Conservation (phyloP, 30 jellyfish, hydroid and myxozoan species). For the Cassiopea xamachana region DNA sequence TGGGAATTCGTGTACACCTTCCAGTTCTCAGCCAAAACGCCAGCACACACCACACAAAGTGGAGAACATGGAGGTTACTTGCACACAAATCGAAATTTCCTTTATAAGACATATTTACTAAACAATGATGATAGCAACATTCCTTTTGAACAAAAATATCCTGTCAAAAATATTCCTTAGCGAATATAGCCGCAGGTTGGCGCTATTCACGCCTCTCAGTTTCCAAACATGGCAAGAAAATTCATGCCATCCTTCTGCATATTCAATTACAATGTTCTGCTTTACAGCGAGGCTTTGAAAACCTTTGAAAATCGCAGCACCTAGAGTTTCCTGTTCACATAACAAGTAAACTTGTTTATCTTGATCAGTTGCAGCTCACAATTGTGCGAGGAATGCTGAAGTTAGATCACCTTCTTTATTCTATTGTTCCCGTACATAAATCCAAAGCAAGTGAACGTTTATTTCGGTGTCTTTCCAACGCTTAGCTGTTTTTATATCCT, state of each 20-base stretch:
- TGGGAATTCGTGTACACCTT: too few species aligned
- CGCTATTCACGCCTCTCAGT: conserved; percentile 38
- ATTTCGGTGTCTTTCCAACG: conserved; percentile 62
- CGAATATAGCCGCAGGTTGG: not conserved
- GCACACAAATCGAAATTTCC: too few species aligned
- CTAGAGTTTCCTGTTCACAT: conserved; percentile 53
- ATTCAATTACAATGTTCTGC: conserved; percentile 9
- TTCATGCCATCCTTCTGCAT: not conserved
- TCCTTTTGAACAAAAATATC: not conserved
- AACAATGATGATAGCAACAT: not conserved
- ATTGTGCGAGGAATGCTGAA: conserved; percentile 53
- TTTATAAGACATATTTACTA: not conserved
- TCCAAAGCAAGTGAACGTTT: conserved; percentile 69
- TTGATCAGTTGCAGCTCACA: conserved; percentile 58
- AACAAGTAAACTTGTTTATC: conserved; percentile 52
- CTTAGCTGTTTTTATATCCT: conserved; percentile 50
- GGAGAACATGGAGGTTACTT: too few species aligned
- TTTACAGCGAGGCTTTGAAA: conserved; percentile 37
- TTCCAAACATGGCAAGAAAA: not conserved
- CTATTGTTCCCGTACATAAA: conserved; percentile 48
- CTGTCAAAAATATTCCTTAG: too few species aligned
- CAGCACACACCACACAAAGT: too few species aligned
- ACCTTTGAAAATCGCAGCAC: conserved; percentile 62
- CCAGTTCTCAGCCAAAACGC: too few species aligned
- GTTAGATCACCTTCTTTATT: conserved; percentile 49